A percentile compares a stretch with the other conserved stretches of the same genome.
Conservation (phyloP, 2,797 vertebrate species). For the Harpagifer antarcticus region DNA sequence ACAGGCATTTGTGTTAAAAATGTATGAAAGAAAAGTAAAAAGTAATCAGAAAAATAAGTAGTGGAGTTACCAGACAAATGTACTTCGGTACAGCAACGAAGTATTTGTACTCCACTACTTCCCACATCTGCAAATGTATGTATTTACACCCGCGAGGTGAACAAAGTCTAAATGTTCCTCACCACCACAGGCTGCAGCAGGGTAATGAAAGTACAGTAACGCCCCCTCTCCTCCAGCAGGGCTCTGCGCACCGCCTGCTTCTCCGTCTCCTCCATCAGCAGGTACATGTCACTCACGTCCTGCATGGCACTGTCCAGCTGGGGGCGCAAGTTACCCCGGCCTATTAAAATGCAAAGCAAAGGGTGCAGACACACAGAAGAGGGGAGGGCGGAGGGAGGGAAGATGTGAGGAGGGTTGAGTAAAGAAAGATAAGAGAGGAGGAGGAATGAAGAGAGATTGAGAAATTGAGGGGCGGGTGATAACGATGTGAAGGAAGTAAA, state of each 20-base stretch:
- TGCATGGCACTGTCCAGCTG: conserved; percentile 97
- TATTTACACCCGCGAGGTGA: neutral
- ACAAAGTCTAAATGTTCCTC: conserved; percentile 57
- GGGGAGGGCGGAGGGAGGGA: conserved; percentile 30
- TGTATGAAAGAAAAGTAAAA: no score
- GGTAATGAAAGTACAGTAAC: conserved; percentile 95
- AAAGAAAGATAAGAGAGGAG: conserved; percentile 16
- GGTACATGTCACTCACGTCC: conserved; percentile 96
- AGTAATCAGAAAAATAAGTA: no score
- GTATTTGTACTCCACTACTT: no score
- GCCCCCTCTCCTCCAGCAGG: conserved; percentile 93
- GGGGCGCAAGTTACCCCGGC: conserved; percentile 95
- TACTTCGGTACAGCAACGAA: no score
- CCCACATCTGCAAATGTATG: neutral
- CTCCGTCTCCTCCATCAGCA: conserved; percentile 97
- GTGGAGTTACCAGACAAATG: no score
- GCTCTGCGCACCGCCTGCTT: conserved; percentile 96
- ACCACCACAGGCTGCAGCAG: conserved; percentile 97
- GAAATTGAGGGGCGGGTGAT: conserved; percentile 20
- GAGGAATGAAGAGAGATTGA: conserved; percentile 21
- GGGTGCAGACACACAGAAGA: conserved; percentile 1
- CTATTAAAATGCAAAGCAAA: conserved; percentile 68
- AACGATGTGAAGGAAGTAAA: conserved; percentile 23
- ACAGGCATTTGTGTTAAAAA: no score
- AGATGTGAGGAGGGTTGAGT: conserved; percentile 40